Base-by-base conservation (phyloP, 2,113 vertebrate genomes). In the Chiloscyllium plagiosum region DNA sequence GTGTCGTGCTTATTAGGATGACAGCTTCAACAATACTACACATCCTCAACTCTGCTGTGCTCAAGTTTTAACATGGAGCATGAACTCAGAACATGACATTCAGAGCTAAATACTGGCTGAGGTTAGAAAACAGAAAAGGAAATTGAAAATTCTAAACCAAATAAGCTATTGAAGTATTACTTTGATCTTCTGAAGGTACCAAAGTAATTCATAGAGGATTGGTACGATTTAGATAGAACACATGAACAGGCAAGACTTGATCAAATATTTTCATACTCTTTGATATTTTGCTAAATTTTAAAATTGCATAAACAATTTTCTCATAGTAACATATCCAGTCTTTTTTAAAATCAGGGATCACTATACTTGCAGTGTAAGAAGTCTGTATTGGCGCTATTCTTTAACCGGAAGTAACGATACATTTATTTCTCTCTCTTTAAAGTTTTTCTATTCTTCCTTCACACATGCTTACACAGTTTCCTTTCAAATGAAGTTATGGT, bases 111-210 rank as follows among this genome's bases (percentile, higher is more conserved):
- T 83, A 83, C 80, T 5, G 6, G 80, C 80, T 83, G 37, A 83
- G 20, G 37, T 83, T 83, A 83, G 80, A 42, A 83, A 83, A 83
- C 20, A 83, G 80, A 83, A 83, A 83, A 83, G 37, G 37, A 83
- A 83, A 83, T 83, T 83, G 80, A 47, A 83, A 83, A 83, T 83
- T 83, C 80, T 83, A 83, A 83, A 83, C 80, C n/a, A 42, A 83
- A 83, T 83, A 37, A 83, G 37, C 80, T 83, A 42, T 37, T 42
- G 37, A 83, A 83, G 80, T 83, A 37, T 42, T 47, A 37, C 37
- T 47, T 83, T 83, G 80, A 83, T 83, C 80, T 37, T 47, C 80
- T 42, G 80, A 83, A 83, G 80, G 17, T 37, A 42, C 42, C 80
- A 83, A 83, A 83, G 80, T 83, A 83, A 83, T 83, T 83, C 37